Evolutionary conservation across 2,113 vertebrate species (phyloP), one percentile per base, ranked within the genome.

Genomic region (Halcyon senegalensis): DNA sequence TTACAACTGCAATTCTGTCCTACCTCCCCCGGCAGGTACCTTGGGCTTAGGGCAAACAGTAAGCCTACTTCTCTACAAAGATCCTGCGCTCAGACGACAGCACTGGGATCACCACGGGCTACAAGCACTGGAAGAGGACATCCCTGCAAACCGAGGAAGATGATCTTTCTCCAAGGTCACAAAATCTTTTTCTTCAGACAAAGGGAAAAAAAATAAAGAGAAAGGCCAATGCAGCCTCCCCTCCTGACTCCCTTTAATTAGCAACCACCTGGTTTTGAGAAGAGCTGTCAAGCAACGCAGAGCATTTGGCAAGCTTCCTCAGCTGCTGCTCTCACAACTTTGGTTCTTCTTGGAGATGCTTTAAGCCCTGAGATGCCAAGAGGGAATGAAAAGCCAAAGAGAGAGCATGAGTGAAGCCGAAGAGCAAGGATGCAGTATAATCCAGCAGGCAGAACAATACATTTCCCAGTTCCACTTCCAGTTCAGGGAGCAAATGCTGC

Each of bases 221-320:
- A 35, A 78, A 89, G 78, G 78, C 78, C 94, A 91, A 27, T 11
- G 50, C 59, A 88, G 72, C 53, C 84, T 93, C 80, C 87, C 69
- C 84, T 73, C 87, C 95, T 85, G 70, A 94, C 74, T 96, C 84
- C 62, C 70, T 96, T 87, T 91, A 93, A 96, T 96, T 94, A 94
- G 82, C 84, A 89, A 95, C 95, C 90, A 94, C 94, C 94, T 96
- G 94, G 58, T 85, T 96, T 88, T 79, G 41, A 85, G 84, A 77
- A 84, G 89, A 89, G 64, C 90, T 94, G 89, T 95, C 93, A 96
- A 53, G 70, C 84, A 48, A 23, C 13, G 39, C 68, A 43, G 78
- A 96, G 58, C 55, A 69, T 59, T 96, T 97, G 91, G 94, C 89
- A 94, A 74, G 50, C 55, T 41, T 91, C 81, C 81, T 87, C 41